A percentile compares a stretch with the other conserved stretches of the same genome.
Conservation (phyloP, 2,113 vertebrate genomes). For the Heloderma charlesbogerti region DNA sequence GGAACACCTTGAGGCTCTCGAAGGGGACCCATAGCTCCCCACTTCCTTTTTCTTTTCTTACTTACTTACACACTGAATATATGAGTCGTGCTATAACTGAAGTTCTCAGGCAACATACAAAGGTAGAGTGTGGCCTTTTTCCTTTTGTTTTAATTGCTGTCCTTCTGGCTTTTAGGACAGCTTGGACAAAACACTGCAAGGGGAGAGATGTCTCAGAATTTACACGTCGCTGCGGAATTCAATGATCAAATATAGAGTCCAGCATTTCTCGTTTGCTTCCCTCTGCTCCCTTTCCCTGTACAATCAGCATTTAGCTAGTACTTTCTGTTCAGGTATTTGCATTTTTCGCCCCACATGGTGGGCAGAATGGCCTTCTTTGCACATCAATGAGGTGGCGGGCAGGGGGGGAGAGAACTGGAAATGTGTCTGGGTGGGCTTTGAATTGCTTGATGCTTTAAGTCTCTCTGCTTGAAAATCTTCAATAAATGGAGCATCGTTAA, state of each 20-base stretch:
- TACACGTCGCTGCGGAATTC: not conserved
- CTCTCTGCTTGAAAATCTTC: not conserved
- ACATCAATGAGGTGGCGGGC: not conserved
- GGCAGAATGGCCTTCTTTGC: not conserved
- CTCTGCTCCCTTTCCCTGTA: not conserved
- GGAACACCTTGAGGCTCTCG: not conserved
- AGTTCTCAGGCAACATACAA: not conserved
- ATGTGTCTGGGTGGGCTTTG: not conserved
- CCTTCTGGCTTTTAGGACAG: not conserved
- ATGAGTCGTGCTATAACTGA: no score
- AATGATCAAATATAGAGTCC: not conserved
- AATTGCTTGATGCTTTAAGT: no score
- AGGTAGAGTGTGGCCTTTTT: no score
- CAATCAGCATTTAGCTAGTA: not conserved
- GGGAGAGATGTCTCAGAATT: not conserved
- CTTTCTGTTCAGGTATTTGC: not conserved
- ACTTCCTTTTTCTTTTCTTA: no score
- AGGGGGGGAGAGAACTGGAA: no score
- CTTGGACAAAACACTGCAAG: not conserved
- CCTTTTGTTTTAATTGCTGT: not conserved
- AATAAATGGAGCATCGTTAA: not conserved
- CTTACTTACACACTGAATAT: no score
- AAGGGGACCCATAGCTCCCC: not conserved
- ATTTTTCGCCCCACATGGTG: no score
- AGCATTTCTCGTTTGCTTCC: not conserved